These are phyloP conservation scores for Agonopterix heracliana DNA, from an alignment of 2,888 invertebrate genomes.

Conservation along the genomic window DNA sequence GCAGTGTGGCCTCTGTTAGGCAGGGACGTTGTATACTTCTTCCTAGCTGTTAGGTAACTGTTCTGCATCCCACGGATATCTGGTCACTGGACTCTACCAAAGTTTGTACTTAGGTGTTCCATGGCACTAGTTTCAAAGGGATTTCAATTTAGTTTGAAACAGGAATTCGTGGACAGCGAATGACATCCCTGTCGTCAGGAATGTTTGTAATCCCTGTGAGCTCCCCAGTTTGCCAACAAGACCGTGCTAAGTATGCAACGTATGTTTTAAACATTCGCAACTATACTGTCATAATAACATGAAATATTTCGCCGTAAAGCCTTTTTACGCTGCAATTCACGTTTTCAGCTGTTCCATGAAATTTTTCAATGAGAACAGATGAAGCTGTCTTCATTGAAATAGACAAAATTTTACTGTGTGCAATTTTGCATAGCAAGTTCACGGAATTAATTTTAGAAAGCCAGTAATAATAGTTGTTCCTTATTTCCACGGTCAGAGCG, in stretches of 20 bases:
- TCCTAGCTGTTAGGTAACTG: too few species aligned
- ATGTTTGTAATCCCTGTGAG: conserved; percentile 48
- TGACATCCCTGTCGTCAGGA: conserved; percentile 3
- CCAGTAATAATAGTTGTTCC: neutral
- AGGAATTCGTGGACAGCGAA: neutral
- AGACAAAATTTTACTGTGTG: neutral
- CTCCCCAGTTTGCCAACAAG: conserved; percentile 16
- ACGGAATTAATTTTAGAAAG: neutral
- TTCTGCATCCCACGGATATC: too few species aligned
- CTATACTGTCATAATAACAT: conserved; percentile 22
- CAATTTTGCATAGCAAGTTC: too few species aligned
- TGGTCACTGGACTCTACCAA: too few species aligned
- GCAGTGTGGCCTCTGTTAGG: too few species aligned
- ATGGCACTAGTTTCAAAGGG: too few species aligned
- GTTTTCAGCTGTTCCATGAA: too few species aligned
- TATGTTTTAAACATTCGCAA: conserved; percentile 35
- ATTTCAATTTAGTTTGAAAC: neutral
- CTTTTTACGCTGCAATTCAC: too few species aligned
- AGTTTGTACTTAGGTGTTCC: too few species aligned
- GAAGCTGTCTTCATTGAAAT: neutral
- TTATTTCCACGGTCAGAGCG: conserved; percentile 4
- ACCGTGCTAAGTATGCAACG: conserved; percentile 23
- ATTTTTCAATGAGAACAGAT: too few species aligned
- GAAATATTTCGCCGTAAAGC: too few species aligned
- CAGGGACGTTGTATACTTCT: too few species aligned